Conservation (phyloP, 2,797 vertebrate genomes). For the Platalea minor region DNA sequence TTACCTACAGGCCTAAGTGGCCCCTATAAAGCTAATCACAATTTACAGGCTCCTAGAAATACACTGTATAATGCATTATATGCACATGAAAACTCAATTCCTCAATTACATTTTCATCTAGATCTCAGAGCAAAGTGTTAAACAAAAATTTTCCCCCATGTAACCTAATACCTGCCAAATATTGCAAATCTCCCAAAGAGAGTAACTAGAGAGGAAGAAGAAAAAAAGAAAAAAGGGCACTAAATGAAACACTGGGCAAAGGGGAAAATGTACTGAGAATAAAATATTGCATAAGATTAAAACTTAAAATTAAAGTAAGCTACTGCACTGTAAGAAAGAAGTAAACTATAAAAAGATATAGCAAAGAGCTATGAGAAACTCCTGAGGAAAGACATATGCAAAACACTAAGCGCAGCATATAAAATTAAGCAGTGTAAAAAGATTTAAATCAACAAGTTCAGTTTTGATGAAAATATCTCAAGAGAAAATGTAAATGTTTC, state of each 20-base stretch:
- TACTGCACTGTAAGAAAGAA: not conserved
- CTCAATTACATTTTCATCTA: not conserved
- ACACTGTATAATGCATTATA: not conserved
- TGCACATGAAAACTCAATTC: not conserved
- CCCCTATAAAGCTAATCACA: not conserved
- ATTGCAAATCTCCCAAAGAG: not conserved
- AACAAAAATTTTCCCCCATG: not conserved
- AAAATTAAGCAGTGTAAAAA: not conserved
- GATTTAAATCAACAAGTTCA: not conserved
- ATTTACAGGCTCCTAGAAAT: not conserved
- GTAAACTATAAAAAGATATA: not conserved
- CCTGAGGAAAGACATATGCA: not conserved
- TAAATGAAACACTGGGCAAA: not conserved
- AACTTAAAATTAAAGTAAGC: not conserved
- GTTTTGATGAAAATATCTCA: not conserved
- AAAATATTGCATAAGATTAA: not conserved
- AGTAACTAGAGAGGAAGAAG: not conserved
- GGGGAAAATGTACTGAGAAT: not conserved
- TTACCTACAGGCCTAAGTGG: not conserved
- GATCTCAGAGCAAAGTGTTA: not conserved
- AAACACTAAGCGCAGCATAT: not conserved
- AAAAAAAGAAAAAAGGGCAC: not conserved
- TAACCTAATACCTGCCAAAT: not conserved
- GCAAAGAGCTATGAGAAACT: not conserved
- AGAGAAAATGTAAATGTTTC: not conserved